phyloP scores from a whole-genome alignment of 2,888 invertebrate species.

The Tiliacea citrago region DNA sequence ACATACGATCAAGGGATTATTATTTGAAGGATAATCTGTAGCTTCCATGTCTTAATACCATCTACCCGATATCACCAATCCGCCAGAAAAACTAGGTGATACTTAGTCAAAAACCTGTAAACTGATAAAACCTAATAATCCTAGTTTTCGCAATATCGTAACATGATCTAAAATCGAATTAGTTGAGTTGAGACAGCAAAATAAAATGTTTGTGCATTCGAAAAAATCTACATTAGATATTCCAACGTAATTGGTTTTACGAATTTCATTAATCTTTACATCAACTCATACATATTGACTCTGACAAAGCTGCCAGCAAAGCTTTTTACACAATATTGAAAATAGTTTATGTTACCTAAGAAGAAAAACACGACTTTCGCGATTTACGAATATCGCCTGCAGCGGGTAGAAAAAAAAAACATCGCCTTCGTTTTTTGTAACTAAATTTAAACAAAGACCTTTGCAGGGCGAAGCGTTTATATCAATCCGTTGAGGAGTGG shows the following conservation, averaged over 20 bases:
- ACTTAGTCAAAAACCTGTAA: neutral
- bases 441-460: conserved; percentile 49
- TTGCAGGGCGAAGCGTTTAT: conserved; percentile 30
- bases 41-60: conserved; percentile 3
- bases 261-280: conserved; percentile 20
- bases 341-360: conserved; percentile 6
- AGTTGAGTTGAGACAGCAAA: neutral
- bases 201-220: neutral
- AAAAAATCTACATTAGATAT: neutral
- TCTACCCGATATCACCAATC: neutral
- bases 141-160: neutral
- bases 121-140: neutral
- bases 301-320: conserved; percentile 10
- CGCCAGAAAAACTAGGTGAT: neutral
- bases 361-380: conserved; percentile 42
- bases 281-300: conserved; percentile 20
- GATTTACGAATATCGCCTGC: conserved; percentile 18
- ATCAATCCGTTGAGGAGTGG: conserved; percentile 37
- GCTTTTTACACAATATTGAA: conserved; percentile 23
- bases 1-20: conserved; percentile 18
- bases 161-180: conserved; percentile 1
- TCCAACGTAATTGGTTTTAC: conserved; percentile 1
- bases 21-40: conserved; percentile 14
- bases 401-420: conserved; percentile 11
- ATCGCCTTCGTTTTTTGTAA: conserved; percentile 28